Conservation (phyloP, 30 jellyfish, hydroid and myxozoan genomes). For the Aurelia coerulea region DNA sequence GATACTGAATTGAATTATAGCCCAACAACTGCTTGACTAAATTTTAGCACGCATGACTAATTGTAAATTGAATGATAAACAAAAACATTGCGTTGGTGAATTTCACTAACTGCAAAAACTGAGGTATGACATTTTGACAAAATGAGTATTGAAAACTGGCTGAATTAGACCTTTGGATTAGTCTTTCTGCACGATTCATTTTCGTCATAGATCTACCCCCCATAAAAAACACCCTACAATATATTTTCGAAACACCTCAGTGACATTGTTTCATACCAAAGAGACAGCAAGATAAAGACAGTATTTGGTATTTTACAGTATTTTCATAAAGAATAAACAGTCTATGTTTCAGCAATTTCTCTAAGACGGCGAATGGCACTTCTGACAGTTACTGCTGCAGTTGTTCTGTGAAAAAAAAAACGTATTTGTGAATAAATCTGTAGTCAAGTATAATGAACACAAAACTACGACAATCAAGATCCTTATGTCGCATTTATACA, state of each 20-base stretch:
- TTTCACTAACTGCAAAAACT: no score
- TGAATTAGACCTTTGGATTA: no score
- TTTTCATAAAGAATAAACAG: background rate
- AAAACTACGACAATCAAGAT: background rate
- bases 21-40: no score
- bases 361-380: conserved; percentile 95
- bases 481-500: background rate
- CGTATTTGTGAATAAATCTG: background rate
- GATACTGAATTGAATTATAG: no score
- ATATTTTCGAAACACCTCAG: background rate
- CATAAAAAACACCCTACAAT: no score
- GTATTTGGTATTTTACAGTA: background rate
- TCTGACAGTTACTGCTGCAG: conserved; percentile 97
- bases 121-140: no score
- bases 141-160: no score
- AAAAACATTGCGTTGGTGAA: no score
- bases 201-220: no score
- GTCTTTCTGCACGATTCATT: no score
- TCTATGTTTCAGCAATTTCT: conserved; percentile 86
- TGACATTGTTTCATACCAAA: background rate
- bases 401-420: conserved; percentile 60
- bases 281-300: conserved; percentile 14
- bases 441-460: background rate
- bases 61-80: no score
- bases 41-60: no score